Evolutionary conservation across 2,797 vertebrate genomes (phyloP).

Genomic region (Merluccius polli): DNA sequence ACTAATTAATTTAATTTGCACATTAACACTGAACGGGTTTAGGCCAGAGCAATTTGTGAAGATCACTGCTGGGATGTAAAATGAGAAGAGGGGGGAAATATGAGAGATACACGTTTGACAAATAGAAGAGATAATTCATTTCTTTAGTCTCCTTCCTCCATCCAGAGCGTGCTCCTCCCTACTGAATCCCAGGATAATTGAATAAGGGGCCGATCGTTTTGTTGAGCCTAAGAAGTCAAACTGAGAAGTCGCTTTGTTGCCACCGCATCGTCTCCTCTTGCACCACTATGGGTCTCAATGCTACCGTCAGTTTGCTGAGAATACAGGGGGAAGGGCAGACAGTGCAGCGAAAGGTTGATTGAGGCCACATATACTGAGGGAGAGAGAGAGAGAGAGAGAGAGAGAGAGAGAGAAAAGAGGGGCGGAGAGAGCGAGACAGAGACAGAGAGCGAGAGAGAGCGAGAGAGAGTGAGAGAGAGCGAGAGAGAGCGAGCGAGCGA

Average conservation of each 20-base stretch:
- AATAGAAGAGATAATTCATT: constrained; percentile 43
- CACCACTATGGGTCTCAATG: background rate
- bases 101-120: constrained; percentile 50
- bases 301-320: background rate
- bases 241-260: background rate
- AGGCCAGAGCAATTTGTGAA: constrained; percentile 38
- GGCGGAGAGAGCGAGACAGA: too few relatives aligned
- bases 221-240: background rate
- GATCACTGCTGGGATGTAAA: constrained; percentile 46
- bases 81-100: constrained; percentile 32
- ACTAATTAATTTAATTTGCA: constrained; percentile 65
- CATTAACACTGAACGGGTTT: constrained; percentile 43
- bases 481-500: background rate
- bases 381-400: too few relatives aligned
- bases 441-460: background rate
- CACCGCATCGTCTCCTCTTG: background rate
- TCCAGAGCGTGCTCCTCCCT: constrained; percentile 26
- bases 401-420: too few relatives aligned
- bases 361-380: background rate
- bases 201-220: constrained; percentile 58
- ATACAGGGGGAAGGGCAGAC: background rate
- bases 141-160: constrained; percentile 31
- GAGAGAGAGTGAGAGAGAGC: background rate
- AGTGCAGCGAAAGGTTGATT: background rate
- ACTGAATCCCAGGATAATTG: constrained; percentile 50